Base-by-base conservation (phyloP, 2,113 vertebrate genomes). In the Gallinago undulata region DNA sequence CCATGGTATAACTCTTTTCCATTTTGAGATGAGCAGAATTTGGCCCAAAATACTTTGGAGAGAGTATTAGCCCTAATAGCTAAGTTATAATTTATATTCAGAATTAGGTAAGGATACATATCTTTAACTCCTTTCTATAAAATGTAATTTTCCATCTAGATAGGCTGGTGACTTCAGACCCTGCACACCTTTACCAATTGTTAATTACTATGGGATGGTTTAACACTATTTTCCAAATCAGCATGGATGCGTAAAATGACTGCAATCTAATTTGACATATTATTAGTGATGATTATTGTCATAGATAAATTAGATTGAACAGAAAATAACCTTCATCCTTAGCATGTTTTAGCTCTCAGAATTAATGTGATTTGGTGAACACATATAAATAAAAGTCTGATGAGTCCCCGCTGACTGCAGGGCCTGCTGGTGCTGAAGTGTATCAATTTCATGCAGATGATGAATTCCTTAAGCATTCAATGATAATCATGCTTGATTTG, bases 391-490 rank as follows among this genome's bases (percentile, higher is more conserved):
- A 98, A 98, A 98, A 97, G 97, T 98, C 97, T 98, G 98, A 98
- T 98, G 98, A 98, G 98, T 98, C 98, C 98, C 98, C 93, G 97
- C 96, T 98, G 98, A 98, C 98, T 98, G 85, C 96, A 97, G 96
- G 97, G 94, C 96, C 97, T 98, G 98, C 97, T 97, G 97, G 97
- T 98, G 94, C 96, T 98, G 97, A 98, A 98, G 98, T 98, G 95
- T 98, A 98, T 99, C 98, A 98, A 98, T 98, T 99, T 98, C 98
- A 98, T 98, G 98, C 98, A 98, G 98, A 98, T 98, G 98, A 98
- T 98, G 97, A 98, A 98, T 98, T 98, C 98, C 98, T 98, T 98
- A 98, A 98, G 97, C 98, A 98, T 98, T 98, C 97, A 97, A 84
- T 97, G 98, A 98, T 98, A 98, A 99, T 98, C 98, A 98, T 97